phyloP scores from a whole-genome alignment of 2,888 invertebrate species.

The Harpalus rubripes region DNA sequence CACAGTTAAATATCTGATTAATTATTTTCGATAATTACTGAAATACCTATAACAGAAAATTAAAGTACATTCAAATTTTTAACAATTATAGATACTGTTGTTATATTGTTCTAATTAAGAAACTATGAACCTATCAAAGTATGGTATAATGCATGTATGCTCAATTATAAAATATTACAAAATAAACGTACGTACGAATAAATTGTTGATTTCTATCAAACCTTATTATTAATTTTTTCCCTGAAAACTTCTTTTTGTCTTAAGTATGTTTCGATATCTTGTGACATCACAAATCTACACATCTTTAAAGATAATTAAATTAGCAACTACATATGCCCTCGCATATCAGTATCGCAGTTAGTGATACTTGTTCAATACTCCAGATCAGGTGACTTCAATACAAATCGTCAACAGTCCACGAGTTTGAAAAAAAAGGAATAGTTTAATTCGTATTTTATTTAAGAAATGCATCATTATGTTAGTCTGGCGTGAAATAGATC shows the following conservation, averaged over 20 bases:
- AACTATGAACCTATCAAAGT: too few species aligned
- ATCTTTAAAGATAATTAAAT: conserved; percentile 43
- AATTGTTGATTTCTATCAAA: background rate
- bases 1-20: too few species aligned
- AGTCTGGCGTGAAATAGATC: conserved; percentile 9
- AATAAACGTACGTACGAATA: background rate
- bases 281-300: conserved; percentile 23
- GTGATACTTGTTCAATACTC: background rate
- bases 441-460: background rate
- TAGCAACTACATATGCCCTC: conserved; percentile 44
- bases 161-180: too few species aligned
- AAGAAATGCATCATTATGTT: conserved; percentile 42
- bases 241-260: background rate
- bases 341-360: background rate
- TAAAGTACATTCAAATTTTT: too few species aligned
- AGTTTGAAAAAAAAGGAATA: too few species aligned
- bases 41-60: too few species aligned
- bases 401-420: background rate
- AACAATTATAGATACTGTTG: too few species aligned
- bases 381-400: background rate
- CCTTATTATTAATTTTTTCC: background rate
- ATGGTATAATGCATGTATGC: too few species aligned
- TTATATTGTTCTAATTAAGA: too few species aligned
- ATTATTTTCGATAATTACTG: too few species aligned
- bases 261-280: conserved; percentile 7